Percentiles rank a stretch among this genome's conserved stretches.
These are phyloP conservation scores for Oreohelix idahoensis DNA, from an alignment of 1,140 invertebrate genomes.

Conservation along the genomic window DNA sequence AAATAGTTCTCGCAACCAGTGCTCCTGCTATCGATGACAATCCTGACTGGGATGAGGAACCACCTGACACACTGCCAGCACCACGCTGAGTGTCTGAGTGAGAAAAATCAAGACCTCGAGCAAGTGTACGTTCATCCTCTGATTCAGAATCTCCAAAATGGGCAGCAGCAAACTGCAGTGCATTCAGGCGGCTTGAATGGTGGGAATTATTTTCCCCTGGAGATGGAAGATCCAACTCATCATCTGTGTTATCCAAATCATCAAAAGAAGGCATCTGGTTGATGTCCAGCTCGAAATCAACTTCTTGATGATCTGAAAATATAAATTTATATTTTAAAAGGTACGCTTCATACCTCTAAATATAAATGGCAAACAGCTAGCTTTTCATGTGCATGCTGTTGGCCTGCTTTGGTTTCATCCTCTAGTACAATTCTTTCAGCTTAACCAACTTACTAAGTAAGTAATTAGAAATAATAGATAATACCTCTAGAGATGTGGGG, in stretches of 20 bases:
- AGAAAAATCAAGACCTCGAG: slow-evolving; percentile 46
- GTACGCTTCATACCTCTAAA: too few species aligned
- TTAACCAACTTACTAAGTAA: too few species aligned
- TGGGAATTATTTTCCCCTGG: slow-evolving; percentile 17
- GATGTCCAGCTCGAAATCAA: slow-evolving; percentile 58
- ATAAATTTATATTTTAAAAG: not conserved
- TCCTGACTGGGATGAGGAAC: slow-evolving; percentile 19
- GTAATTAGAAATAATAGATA: too few species aligned
- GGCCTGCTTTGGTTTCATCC: too few species aligned
- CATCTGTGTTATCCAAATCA: slow-evolving; percentile 65
- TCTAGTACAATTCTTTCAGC: too few species aligned
- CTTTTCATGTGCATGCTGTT: too few species aligned
- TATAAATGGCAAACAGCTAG: too few species aligned
- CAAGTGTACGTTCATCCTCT: slow-evolving; percentile 53
- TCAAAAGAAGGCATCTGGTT: slow-evolving; percentile 65
- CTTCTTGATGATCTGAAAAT: slow-evolving; percentile 42
- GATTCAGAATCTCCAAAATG: slow-evolving; percentile 59
- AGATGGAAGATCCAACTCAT: slow-evolving; percentile 51
- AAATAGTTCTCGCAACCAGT: slow-evolving; percentile 55
- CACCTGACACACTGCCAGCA: not conserved
- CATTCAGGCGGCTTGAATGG: slow-evolving; percentile 20
- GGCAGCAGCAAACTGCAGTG: slow-evolving; percentile 31
- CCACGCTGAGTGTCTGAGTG: slow-evolving; percentile 27
- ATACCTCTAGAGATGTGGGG: too few species aligned
- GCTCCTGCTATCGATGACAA: slow-evolving; percentile 39